These are phyloP conservation scores for Ostrea edulis DNA, from an alignment of 1,140 invertebrate species.

Conservation along the genomic window DNA sequence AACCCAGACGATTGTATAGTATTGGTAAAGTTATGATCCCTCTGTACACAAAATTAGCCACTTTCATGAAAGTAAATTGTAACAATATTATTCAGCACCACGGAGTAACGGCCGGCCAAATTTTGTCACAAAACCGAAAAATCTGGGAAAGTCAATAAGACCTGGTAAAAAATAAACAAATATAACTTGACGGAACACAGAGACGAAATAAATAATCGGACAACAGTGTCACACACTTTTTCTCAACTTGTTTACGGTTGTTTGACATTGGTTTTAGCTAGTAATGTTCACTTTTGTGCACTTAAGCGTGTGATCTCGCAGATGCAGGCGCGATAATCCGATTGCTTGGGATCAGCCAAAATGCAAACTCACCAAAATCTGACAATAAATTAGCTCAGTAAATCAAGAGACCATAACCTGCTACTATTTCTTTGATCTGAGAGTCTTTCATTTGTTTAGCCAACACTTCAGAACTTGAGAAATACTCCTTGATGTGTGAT, in stretches of 20 bases:
- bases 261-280: background rate
- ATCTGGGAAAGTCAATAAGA: conserved; percentile 29
- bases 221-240: background rate
- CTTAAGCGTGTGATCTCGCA: conserved; percentile 3
- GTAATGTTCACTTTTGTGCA: conserved; percentile 12
- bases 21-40: background rate
- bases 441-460: conserved; percentile 9
- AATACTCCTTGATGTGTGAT: conserved; percentile 6
- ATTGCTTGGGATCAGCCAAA: conserved; percentile 2
- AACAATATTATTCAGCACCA: background rate
- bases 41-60: background rate
- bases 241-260: background rate
- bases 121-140: background rate
- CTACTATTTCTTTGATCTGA: conserved; percentile 19
- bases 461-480: conserved; percentile 21
- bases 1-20: background rate
- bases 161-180: conserved; percentile 1
- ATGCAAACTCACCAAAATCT: background rate
- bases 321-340: conserved; percentile 26
- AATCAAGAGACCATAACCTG: conserved; percentile 13
- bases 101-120: background rate
- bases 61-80: conserved; percentile 12
- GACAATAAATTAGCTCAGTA: conserved; percentile 7
- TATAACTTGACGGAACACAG: background rate
- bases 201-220: background rate